Conservation (phyloP, 2,888 invertebrate genomes). For the Sminthurides aquaticus region DNA sequence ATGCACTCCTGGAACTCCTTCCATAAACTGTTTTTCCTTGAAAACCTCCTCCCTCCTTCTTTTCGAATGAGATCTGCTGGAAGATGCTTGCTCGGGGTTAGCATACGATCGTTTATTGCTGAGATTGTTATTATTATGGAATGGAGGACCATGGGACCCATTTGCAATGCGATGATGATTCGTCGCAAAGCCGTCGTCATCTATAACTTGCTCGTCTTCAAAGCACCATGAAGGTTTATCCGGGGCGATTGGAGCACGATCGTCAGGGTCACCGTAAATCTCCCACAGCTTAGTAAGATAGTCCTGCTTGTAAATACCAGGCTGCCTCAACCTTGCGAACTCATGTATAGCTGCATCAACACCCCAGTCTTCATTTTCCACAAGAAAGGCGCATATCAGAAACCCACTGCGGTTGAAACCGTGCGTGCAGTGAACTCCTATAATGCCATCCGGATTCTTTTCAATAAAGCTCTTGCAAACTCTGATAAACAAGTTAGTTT, state of each 20-base stretch:
- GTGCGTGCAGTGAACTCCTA: constrained; percentile 92
- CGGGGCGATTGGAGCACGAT: constrained; percentile 62
- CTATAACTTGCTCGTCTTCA: constrained; percentile 53
- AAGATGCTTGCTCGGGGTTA: neutral
- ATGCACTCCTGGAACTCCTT: constrained; percentile 71
- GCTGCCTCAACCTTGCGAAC: constrained; percentile 69
- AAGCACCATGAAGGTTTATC: constrained; percentile 79
- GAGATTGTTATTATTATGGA: neutral
- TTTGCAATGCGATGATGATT: neutral
- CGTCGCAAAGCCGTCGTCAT: constrained; percentile 45
- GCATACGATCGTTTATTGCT: constrained; percentile 15
- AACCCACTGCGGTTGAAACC: constrained; percentile 98
- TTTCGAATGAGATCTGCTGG: constrained; percentile 18
- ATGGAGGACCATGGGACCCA: neutral
- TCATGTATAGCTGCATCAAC: constrained; percentile 72
- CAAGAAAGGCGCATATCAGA: constrained; percentile 81
- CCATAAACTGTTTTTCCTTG: constrained; percentile 73
- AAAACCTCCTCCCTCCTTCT: constrained; percentile 50
- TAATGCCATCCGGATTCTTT: constrained; percentile 67
- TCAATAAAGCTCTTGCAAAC: constrained; percentile 70
- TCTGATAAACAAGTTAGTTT: constrained; percentile 73
- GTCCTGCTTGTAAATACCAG: constrained; percentile 96
- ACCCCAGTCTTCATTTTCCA: constrained; percentile 72
- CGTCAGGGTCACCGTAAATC: constrained; percentile 67
- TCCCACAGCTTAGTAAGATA: constrained; percentile 81